A percentile compares a stretch with the other conserved stretches of the same genome.
Evolutionary conservation across 2,797 vertebrate genomes (phyloP).

Genomic region (Micrastur ruficollis): DNA sequence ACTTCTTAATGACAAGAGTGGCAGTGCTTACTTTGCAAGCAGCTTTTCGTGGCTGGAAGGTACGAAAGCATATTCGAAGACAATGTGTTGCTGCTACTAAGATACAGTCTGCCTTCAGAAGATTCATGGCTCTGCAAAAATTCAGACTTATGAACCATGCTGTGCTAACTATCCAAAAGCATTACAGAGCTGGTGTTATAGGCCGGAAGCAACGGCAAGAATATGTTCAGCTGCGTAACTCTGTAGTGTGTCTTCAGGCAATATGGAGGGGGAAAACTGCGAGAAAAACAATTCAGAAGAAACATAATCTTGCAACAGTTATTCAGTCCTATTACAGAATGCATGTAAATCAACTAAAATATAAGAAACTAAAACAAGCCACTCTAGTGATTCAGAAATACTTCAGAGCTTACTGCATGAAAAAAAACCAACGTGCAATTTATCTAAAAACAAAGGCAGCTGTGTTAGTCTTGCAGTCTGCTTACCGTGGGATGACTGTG

Average conservation of each 20-base stretch:
- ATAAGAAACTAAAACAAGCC: slow-evolving; percentile 71
- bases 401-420: slow-evolving; percentile 74
- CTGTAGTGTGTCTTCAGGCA: slow-evolving; percentile 78
- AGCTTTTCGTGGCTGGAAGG: slow-evolving; percentile 76
- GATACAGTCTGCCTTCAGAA: slow-evolving; percentile 85
- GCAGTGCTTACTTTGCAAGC: slow-evolving; percentile 82
- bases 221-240: slow-evolving; percentile 60
- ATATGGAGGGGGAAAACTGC: slow-evolving; percentile 79
- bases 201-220: slow-evolving; percentile 63
- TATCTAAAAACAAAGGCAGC: slow-evolving; percentile 76
- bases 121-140: slow-evolving; percentile 51
- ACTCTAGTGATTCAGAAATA: slow-evolving; percentile 75
- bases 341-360: slow-evolving; percentile 64
- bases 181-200: slow-evolving; percentile 73
- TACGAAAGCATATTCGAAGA: slow-evolving; percentile 69
- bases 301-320: slow-evolving; percentile 69
- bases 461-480: slow-evolving; percentile 78
- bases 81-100: slow-evolving; percentile 69
- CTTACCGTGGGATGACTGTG: slow-evolving; percentile 78
- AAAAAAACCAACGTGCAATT: slow-evolving; percentile 8
- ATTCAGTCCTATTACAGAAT: slow-evolving; percentile 85
- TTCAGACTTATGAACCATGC: slow-evolving; percentile 69
- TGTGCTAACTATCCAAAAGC: slow-evolving; percentile 74
- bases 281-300: slow-evolving; percentile 69
- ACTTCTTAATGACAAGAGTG: slow-evolving; percentile 70